phyloP scores from a whole-genome alignment of 30 jellyfish, hydroid and myxozoan genomes.

The Hydra vulgaris region DNA sequence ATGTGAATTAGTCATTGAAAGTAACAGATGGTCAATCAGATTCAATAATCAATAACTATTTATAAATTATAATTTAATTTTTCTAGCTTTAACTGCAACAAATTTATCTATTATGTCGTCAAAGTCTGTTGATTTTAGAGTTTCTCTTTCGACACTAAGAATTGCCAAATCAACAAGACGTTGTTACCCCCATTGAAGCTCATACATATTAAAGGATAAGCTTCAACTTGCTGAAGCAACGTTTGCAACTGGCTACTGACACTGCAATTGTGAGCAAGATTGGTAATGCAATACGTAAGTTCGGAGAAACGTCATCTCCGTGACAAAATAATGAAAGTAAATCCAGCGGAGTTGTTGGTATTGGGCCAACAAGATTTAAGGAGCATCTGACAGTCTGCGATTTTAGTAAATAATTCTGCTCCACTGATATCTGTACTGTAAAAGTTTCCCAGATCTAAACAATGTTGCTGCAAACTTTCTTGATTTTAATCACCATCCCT shows the following conservation, averaged over 20 bases:
- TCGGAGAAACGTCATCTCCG: not conserved
- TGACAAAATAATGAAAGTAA: not conserved
- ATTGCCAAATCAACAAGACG: not conserved
- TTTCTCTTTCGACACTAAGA: not conserved
- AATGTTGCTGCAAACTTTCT: not conserved
- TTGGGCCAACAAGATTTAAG: not conserved
- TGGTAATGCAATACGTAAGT: not conserved
- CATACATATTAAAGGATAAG: not conserved
- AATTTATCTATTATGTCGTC: not conserved
- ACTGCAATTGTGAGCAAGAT: not conserved
- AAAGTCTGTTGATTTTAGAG: not conserved
- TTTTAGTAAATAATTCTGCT: not conserved
- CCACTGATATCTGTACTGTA: not conserved
- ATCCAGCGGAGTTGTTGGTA: not conserved
- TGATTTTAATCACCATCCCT: not conserved
- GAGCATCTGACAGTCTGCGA: not conserved
- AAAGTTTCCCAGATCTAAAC: not conserved
- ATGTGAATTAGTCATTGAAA: not conserved
- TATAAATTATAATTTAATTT: too few species aligned
- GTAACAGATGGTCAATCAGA: not conserved
- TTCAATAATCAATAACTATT: not conserved
- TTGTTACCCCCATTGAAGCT: not conserved
- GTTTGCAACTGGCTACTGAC: not conserved
- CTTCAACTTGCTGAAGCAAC: not conserved
- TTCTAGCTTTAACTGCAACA: not conserved